Percentiles rank a stretch among this genome's conserved stretches.
Conservation (phyloP, 2,797 vertebrate species). For the Rhincodon typus region DNA sequence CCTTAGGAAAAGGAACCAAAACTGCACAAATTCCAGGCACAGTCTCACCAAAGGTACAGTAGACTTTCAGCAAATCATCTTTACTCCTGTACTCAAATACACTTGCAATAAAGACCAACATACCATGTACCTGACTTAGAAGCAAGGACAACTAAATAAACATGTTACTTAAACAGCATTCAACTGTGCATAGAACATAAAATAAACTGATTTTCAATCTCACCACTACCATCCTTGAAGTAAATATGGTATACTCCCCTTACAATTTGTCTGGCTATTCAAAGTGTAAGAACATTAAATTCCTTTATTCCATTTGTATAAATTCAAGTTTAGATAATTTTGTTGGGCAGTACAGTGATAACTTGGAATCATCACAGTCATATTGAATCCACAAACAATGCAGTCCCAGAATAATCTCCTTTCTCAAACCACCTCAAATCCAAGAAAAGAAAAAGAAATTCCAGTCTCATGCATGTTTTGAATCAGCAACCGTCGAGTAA, state of each 20-base stretch:
- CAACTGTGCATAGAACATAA: background rate
- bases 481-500: slow-evolving; percentile 43
- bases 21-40: too few relatives aligned
- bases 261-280: background rate
- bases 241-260: background rate
- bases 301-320: background rate
- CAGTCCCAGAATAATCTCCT: background rate
- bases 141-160: background rate
- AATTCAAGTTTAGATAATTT: background rate
- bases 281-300: background rate
- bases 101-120: too few relatives aligned
- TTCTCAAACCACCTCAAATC: slow-evolving; percentile 39
- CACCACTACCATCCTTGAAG: background rate
- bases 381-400: background rate
- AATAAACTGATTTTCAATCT: background rate
- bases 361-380: background rate
- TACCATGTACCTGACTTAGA: too few relatives aligned
- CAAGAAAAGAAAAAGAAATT: slow-evolving; percentile 41
- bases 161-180: background rate
- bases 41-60: too few relatives aligned
- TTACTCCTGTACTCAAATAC: too few relatives aligned
- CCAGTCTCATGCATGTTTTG: slow-evolving; percentile 41
- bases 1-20: too few relatives aligned
- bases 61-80: too few relatives aligned
- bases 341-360: background rate